A percentile compares a stretch with the other conserved stretches of the same genome.
Evolutionary conservation across 2,797 vertebrate species (phyloP).

Genomic region (Meda fulgida): DNA sequence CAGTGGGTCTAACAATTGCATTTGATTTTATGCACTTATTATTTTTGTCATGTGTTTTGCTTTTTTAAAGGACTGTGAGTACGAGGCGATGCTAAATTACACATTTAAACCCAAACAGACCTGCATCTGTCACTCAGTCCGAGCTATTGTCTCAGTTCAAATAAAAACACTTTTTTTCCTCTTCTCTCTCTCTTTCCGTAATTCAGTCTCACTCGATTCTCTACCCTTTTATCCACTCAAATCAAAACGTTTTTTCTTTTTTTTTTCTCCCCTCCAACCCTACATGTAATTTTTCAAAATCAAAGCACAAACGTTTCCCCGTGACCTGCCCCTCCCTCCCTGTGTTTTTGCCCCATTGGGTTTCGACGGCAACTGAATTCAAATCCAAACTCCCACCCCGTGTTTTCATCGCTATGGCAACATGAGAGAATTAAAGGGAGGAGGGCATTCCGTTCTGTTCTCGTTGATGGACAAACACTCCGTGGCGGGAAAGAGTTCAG

Average conservation of each 20-base stretch:
- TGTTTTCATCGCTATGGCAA: slow-evolving; percentile 79
- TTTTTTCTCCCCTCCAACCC: not conserved
- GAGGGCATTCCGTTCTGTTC: slow-evolving; percentile 65
- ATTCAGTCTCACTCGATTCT: slow-evolving; percentile 12
- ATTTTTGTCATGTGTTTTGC: slow-evolving; percentile 14
- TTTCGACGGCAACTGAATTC: slow-evolving; percentile 80
- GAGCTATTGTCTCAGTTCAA: slow-evolving; percentile 67
- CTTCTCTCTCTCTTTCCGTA: slow-evolving; percentile 31
- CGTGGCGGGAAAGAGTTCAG: slow-evolving; percentile 60
- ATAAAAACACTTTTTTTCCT: slow-evolving; percentile 60
- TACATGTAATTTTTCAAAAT: slow-evolving; percentile 75
- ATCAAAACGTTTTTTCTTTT: slow-evolving; percentile 61
- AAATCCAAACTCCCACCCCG: slow-evolving; percentile 78
- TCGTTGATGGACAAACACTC: slow-evolving; percentile 73
- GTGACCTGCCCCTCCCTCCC: slow-evolving; percentile 55
- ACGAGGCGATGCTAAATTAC: slow-evolving; percentile 30
- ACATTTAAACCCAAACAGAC: slow-evolving; percentile 68
- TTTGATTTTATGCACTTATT: not conserved
- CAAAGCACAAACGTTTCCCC: slow-evolving; percentile 61
- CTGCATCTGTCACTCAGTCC: slow-evolving; percentile 68
- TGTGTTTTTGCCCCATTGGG: slow-evolving; percentile 56
- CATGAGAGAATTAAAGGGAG: slow-evolving; percentile 73
- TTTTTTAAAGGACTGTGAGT: not conserved
- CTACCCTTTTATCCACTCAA: slow-evolving; percentile 60
- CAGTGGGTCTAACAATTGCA: not conserved